A percentile compares a stretch with the other conserved stretches of the same genome.
These are phyloP conservation scores for Phrynosoma blainvillii DNA, from an alignment of 2,113 vertebrate species.

Conservation along the genomic window DNA sequence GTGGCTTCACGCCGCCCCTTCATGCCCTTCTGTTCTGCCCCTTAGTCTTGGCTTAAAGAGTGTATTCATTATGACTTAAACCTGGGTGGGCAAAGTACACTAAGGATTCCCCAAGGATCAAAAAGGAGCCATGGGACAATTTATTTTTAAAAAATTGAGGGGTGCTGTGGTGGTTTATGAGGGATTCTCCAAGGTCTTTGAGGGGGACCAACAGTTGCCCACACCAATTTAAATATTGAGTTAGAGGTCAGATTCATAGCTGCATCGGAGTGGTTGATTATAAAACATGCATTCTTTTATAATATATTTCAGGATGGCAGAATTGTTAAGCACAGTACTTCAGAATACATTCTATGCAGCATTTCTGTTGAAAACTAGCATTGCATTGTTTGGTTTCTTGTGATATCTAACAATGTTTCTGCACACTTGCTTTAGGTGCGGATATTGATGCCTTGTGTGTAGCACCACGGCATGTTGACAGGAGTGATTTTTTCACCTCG, in stretches of 20 bases:
- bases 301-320: background rate
- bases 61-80: too few relatives aligned
- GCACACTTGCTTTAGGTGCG: conserved; percentile 78
- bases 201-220: too few relatives aligned
- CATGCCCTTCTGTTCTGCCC: too few relatives aligned
- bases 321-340: background rate
- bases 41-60: too few relatives aligned
- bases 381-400: background rate
- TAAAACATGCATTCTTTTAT: background rate
- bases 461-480: conserved; percentile 87
- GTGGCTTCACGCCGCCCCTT: too few relatives aligned
- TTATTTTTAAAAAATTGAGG: too few relatives aligned
- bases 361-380: background rate
- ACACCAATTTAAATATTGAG: background rate
- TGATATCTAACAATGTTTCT: conserved; percentile 33
- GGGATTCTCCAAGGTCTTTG: too few relatives aligned
- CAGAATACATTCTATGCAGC: background rate
- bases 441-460: conserved; percentile 93
- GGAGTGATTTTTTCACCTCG: conserved; percentile 90
- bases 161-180: too few relatives aligned
- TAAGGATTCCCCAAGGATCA: too few relatives aligned
- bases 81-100: too few relatives aligned
- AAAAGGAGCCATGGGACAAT: too few relatives aligned
- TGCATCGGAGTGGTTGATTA: background rate
- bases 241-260: background rate